Evolutionary conservation across 2,888 invertebrate species (phyloP).

Genomic region (Cyaniris semiargus): DNA sequence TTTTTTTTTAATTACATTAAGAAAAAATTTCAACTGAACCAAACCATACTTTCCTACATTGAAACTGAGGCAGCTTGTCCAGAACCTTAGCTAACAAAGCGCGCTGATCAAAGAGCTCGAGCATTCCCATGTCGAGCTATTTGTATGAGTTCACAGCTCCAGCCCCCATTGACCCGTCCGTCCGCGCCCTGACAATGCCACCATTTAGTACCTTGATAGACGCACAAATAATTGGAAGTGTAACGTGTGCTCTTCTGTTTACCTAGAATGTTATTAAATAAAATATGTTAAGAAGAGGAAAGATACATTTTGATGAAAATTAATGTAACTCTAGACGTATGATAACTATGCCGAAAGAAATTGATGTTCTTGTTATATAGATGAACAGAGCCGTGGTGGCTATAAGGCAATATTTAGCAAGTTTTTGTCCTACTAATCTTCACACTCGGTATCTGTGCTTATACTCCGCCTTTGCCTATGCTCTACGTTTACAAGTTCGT

Average conservation of each 20-base stretch:
- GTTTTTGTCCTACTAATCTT: too few species aligned
- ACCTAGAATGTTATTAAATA: background rate
- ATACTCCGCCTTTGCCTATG: too few species aligned
- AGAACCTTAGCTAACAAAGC: background rate
- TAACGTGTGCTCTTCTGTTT: background rate
- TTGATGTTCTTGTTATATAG: too few species aligned
- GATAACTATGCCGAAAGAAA: too few species aligned
- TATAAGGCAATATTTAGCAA: too few species aligned
- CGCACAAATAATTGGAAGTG: constrained; percentile 50
- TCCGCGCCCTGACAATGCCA: constrained; percentile 58
- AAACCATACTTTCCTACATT: background rate
- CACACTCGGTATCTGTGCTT: too few species aligned
- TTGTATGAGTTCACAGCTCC: constrained; percentile 70
- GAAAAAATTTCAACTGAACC: background rate
- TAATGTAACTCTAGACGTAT: too few species aligned
- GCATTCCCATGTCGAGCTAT: constrained; percentile 52
- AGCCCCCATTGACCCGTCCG: constrained; percentile 69
- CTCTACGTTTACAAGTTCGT: too few species aligned
- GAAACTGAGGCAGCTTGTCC: background rate
- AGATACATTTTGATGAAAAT: too few species aligned
- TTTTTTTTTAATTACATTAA: too few species aligned
- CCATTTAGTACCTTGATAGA: constrained; percentile 51
- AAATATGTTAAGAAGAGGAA: too few species aligned
- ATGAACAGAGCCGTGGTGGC: too few species aligned
- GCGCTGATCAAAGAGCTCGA: constrained; percentile 40